phyloP scores from a whole-genome alignment of 92 coral and sea anemone species.

The Diadumene lineata region DNA sequence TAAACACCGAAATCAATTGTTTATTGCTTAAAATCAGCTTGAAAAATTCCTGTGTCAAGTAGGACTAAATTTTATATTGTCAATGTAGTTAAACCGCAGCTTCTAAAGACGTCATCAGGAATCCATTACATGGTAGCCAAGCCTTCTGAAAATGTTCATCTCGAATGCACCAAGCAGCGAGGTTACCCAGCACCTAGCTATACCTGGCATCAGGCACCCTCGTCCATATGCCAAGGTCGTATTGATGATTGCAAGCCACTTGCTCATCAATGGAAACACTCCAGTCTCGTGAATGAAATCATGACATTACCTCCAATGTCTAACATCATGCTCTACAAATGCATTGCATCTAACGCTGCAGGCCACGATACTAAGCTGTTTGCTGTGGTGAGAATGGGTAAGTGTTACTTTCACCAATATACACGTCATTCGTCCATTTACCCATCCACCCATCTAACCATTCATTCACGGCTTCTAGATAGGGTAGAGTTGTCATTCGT shows the following conservation, averaged over 20 bases:
- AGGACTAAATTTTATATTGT: not conserved
- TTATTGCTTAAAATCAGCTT: too few species aligned
- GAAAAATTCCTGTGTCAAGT: too few species aligned
- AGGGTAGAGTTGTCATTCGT: too few species aligned
- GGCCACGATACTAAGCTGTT: conserved; percentile 52
- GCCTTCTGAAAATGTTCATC: conserved; percentile 23
- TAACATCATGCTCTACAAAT: conserved; percentile 55
- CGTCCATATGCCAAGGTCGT: conserved; percentile 30
- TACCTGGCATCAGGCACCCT: conserved; percentile 58
- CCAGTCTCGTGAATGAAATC: not conserved
- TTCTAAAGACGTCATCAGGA: conserved; percentile 30
- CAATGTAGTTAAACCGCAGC: conserved; percentile 51
- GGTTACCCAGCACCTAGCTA: conserved; percentile 60
- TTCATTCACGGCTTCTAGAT: too few species aligned
- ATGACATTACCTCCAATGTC: conserved; percentile 21
- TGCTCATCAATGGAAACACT: conserved; percentile 28
- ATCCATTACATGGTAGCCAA: conserved; percentile 23
- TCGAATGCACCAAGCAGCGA: conserved; percentile 40
- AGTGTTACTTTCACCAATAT: too few species aligned
- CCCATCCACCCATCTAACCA: too few species aligned
- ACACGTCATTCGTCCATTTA: too few species aligned
- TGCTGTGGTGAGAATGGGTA: conserved; percentile 54
- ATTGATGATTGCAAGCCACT: conserved; percentile 37
- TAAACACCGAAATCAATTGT: too few species aligned
- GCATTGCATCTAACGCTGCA: conserved; percentile 52